These are phyloP conservation scores for Intellagama lesueurii DNA, from an alignment of 2,797 vertebrate genomes.

Conservation along the genomic window DNA sequence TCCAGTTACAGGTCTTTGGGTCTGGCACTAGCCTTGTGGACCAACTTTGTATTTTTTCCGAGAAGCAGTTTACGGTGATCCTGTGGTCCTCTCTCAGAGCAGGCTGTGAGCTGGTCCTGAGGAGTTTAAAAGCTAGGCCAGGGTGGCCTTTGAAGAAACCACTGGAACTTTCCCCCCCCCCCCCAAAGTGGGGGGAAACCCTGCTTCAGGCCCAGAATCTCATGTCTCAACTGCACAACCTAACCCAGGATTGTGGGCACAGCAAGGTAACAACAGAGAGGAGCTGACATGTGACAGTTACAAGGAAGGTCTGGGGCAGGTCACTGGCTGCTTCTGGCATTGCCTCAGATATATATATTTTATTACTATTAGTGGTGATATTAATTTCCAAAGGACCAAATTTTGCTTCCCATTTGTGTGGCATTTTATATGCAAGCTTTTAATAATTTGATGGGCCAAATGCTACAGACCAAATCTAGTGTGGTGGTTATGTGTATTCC, in stretches of 20 bases:
- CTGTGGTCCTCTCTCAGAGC: conserved; percentile 5
- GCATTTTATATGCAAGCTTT: neutral
- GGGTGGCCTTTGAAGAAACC: conserved; percentile 2
- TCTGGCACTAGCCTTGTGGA: neutral
- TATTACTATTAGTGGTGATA: neutral
- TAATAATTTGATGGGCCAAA: conserved; percentile 13
- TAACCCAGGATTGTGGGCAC: neutral
- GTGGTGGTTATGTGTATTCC: neutral
- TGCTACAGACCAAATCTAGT: neutral
- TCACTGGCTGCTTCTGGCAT: conserved; percentile 2
- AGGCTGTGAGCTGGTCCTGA: neutral
- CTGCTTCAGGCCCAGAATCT: conserved; percentile 7
- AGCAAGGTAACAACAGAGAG: neutral
- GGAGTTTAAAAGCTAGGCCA: conserved; percentile 1
- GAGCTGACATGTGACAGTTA: neutral
- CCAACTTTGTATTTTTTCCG: neutral
- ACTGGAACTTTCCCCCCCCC: conserved; percentile 6
- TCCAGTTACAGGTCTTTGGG: neutral
- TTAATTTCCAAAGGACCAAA: conserved; percentile 23
- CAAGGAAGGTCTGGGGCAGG: neutral
- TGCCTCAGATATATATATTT: neutral
- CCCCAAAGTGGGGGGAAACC: neutral
- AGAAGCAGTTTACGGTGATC: neutral
- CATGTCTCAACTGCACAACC: conserved; percentile 24
- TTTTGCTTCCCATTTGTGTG: conserved; percentile 21